These are phyloP conservation scores for Polyodon spathula DNA, from an alignment of 2,113 vertebrate species.

Conservation along the genomic window DNA sequence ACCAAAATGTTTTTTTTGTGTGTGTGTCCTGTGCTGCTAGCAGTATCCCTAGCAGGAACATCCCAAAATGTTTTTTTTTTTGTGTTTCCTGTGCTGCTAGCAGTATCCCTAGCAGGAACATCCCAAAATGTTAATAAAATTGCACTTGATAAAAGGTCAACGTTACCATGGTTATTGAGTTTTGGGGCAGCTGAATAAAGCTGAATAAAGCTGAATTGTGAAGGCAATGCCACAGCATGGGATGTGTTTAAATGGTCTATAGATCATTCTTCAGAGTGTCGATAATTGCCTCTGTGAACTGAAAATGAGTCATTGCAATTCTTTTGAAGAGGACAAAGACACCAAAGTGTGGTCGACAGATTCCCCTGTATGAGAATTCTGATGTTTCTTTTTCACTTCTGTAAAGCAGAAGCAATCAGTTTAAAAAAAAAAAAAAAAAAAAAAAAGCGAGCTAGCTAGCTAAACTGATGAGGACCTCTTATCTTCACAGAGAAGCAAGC, in stretches of 20 bases:
- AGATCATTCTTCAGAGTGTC: conserved; percentile 23
- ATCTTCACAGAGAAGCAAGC: background rate
- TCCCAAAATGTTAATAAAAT: background rate
- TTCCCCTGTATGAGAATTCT: background rate
- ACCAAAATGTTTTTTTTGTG: too few species aligned
- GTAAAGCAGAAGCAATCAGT: background rate
- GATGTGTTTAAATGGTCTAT: conserved; percentile 19
- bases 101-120: background rate
- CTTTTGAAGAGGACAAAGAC: conserved; percentile 2
- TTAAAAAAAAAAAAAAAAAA: conserved; percentile 6
- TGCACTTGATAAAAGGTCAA: too few species aligned
- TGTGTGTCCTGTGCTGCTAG: background rate
- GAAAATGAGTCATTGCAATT: conserved; percentile 20
- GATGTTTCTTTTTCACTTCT: conserved; percentile 7
- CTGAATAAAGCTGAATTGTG: conserved; percentile 6
- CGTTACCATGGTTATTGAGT: conserved; percentile 16
- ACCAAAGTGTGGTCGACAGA: background rate
- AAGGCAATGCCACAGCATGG: conserved; percentile 2
- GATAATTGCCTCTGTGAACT: conserved; percentile 26
- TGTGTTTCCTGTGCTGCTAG: background rate
- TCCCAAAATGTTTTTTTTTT: background rate
- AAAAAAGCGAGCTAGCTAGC: background rate
- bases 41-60: background rate
- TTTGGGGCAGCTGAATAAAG: conserved; percentile 4
- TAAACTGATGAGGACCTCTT: background rate